Conservation (phyloP, 2,797 vertebrate genomes). For the Leptatherina wallacei region DNA sequence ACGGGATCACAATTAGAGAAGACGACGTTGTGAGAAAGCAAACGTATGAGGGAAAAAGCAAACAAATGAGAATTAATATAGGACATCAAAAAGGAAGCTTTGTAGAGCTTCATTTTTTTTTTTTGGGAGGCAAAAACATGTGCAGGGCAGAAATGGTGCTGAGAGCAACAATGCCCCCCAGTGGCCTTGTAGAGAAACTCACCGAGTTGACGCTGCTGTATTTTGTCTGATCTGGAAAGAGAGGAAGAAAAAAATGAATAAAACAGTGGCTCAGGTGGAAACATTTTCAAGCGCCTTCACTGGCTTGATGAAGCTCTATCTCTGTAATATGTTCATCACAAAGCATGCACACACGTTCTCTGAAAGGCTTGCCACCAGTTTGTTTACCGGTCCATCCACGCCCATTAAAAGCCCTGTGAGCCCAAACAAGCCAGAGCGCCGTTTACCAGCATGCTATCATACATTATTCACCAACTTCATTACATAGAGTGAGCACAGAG, state of each 20-base stretch:
- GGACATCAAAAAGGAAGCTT: conserved; percentile 38
- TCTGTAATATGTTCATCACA: not conserved
- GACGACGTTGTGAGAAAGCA: conserved; percentile 24
- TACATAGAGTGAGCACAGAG: conserved; percentile 37
- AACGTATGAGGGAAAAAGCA: conserved; percentile 42
- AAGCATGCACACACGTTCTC: not conserved
- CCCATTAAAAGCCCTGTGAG: conserved; percentile 70
- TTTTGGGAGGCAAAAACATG: conserved; percentile 30
- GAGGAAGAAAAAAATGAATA: not conserved
- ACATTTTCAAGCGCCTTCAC: not conserved
- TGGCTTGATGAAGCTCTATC: not conserved
- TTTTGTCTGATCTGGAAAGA: conserved; percentile 55
- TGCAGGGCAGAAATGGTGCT: conserved; percentile 25
- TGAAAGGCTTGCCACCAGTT: conserved; percentile 44
- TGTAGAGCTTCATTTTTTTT: conserved; percentile 25
- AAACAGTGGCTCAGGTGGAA: not conserved
- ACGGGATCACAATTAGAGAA: conserved; percentile 33
- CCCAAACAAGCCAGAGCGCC: conserved; percentile 54
- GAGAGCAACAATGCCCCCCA: conserved; percentile 76
- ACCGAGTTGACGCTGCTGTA: conserved; percentile 50
- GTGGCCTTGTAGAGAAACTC: conserved; percentile 66
- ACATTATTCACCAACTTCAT: conserved; percentile 77
- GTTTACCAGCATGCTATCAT: conserved; percentile 73
- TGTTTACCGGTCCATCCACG: conserved; percentile 73
- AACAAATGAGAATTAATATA: conserved; percentile 2